These are phyloP conservation scores for Troides helena DNA, from an alignment of 2,888 invertebrate species.

Conservation along the genomic window DNA sequence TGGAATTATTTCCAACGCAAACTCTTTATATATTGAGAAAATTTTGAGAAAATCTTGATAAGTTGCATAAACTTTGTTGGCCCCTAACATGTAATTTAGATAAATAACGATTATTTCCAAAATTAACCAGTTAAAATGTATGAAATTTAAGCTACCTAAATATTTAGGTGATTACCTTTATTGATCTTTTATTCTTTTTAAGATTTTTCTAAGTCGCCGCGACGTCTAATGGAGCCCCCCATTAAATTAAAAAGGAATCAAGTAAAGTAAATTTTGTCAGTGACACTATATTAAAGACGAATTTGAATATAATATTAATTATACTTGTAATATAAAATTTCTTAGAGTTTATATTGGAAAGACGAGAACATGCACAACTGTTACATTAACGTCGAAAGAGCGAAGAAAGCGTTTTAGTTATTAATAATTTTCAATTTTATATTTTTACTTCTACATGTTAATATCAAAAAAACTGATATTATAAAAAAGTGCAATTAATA, in stretches of 20 bases:
- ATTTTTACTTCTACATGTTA: neutral
- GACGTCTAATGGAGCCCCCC: conserved; percentile 57
- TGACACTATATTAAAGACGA: neutral
- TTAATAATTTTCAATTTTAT: neutral
- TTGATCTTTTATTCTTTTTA: conserved; percentile 60
- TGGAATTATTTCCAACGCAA: neutral
- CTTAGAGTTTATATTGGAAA: conserved; percentile 1
- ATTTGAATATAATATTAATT: neutral
- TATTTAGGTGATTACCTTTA: conserved; percentile 56
- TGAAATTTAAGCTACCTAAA: conserved; percentile 76
- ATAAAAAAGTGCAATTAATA: neutral
- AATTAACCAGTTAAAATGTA: conserved; percentile 75
- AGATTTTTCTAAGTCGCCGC: conserved; percentile 59
- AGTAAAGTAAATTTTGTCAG: neutral
- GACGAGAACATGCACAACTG: neutral
- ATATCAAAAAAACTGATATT: neutral
- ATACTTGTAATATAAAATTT: neutral
- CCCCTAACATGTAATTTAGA: conserved; percentile 70
- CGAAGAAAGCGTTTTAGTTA: neutral
- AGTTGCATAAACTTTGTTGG: conserved; percentile 67
- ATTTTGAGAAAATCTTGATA: neutral
- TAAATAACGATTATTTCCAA: conserved; percentile 76
- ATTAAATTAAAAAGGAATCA: conserved; percentile 18
- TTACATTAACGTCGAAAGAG: neutral
- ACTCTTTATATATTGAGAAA: neutral